These are phyloP conservation scores for Todus mexicanus DNA, from an alignment of 2,797 vertebrate species.

Conservation along the genomic window DNA sequence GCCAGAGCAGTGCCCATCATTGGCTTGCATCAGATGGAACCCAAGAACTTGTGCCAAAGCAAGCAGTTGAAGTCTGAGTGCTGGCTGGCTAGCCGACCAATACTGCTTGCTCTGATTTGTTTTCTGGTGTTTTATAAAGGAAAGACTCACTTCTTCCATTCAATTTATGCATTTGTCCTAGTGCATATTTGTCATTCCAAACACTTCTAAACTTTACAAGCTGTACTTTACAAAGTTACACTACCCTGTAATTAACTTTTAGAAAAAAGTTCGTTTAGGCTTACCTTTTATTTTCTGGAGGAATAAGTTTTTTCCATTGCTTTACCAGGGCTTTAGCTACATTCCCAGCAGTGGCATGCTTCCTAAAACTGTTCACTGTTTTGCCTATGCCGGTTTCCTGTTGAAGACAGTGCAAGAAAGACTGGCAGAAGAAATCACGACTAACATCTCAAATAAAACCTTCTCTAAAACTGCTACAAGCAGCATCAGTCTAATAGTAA, in stretches of 20 bases:
- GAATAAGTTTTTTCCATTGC: constrained; percentile 80
- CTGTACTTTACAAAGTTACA: not conserved
- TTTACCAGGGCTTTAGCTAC: constrained; percentile 79
- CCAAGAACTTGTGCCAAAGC: not conserved
- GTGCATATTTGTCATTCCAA: not conserved
- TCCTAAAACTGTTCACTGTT: constrained; percentile 81
- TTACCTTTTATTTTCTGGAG: constrained; percentile 74
- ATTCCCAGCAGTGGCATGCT: constrained; percentile 77
- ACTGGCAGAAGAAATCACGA: not conserved
- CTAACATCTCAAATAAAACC: not conserved
- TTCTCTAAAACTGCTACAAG: not conserved
- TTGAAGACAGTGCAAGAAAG: not conserved
- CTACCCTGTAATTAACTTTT: not conserved
- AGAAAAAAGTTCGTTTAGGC: not conserved
- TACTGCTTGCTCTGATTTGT: not conserved
- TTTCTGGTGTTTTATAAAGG: not conserved
- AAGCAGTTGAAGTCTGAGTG: not conserved
- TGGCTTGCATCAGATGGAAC: not conserved
- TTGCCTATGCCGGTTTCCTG: constrained; percentile 88
- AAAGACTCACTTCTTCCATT: not conserved
- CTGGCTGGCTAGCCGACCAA: not conserved
- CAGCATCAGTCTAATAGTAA: not conserved
- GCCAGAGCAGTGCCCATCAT: not conserved
- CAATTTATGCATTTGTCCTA: not conserved
- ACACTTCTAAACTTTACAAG: not conserved